Base-by-base conservation (phyloP, 2,113 vertebrate species). In the Gymnogyps californianus region DNA sequence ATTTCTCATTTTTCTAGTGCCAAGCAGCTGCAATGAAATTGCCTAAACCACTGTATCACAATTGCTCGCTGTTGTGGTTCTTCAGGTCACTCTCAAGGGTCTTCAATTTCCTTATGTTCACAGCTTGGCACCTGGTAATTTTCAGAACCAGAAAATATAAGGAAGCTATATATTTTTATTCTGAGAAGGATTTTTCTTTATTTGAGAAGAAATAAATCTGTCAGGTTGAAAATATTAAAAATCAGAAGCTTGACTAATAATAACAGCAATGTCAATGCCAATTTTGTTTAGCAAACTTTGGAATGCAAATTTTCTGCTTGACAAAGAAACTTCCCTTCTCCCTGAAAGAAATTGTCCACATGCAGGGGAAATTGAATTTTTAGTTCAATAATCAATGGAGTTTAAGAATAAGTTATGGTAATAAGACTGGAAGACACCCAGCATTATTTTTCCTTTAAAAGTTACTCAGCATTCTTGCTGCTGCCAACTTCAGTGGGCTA, bases 141-240 rank as follows among this genome's bases (percentile, higher is more conserved):
- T 95, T 95, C 83, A 49, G 84, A 84, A 91, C 92, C 83, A 70
- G 79, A 44, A 94, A 96, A 95, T 65, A 95, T 32, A 90, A 96
- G n/a, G 51, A 87, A 77, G 80, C 52, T 66, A 82, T 88, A 51
- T 82, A 20, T 90, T 93, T 96, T 97, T 96, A 59, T 89, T 93
- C 93, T 83, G 47, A 89, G 64, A 84, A 94, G 57, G 34, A 93
- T 83, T 97, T 97, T 98, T 96, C 69, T 94, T 94, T 92, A 96
- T 94, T 96, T 94, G 76, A 64, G 67, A 94, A 96, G 79, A 97
- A 96, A 97, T 96, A 97, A 93, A 97, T 96, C 97, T 92, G 94
- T 96, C 97, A 96, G 87, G 52, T 72, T 83, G 82, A 90, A 97
- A 98, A 98, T 97, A 97, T 94, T 97, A 97, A 96, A 97, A 98